Percentiles rank a stretch among this genome's conserved stretches.
Conservation (phyloP, 2,797 vertebrate species). For the Aplochiton taeniatus region DNA sequence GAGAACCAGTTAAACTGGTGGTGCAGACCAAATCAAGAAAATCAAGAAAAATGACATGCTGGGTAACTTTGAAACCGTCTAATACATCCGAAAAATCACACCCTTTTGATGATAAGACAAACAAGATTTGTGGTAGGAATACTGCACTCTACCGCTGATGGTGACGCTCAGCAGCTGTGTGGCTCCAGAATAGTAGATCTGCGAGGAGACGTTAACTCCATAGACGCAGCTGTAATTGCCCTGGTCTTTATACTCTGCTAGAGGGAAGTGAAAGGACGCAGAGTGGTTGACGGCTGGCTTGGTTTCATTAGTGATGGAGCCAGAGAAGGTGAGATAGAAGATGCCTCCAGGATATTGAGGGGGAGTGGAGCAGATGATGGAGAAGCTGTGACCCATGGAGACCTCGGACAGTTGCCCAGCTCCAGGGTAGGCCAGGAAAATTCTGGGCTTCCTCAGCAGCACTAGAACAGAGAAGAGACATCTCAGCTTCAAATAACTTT, state of each 20-base stretch:
- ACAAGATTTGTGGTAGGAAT: too few species aligned
- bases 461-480: slow-evolving; percentile 24
- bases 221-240: slow-evolving; percentile 61
- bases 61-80: too few species aligned
- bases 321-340: slow-evolving; percentile 40
- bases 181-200: slow-evolving; percentile 14
- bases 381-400: slow-evolving; percentile 41
- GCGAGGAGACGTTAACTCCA: slow-evolving; percentile 26
- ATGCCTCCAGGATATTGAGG: slow-evolving; percentile 18
- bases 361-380: slow-evolving; percentile 46
- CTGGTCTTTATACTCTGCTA: slow-evolving; percentile 40
- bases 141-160: slow-evolving; percentile 24
- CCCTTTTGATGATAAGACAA: too few species aligned
- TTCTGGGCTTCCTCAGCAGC: slow-evolving; percentile 33
- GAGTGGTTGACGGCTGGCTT: slow-evolving; percentile 27
- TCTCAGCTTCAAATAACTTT: too few species aligned
- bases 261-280: slow-evolving; percentile 42
- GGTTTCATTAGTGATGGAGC: slow-evolving; percentile 9
- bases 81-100: too few species aligned
- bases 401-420: slow-evolving; percentile 31
- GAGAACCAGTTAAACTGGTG: too few species aligned
- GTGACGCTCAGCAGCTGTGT: slow-evolving; percentile 13
- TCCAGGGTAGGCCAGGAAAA: slow-evolving; percentile 37
- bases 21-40: too few species aligned
- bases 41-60: too few species aligned